These are phyloP conservation scores for Caenorhabditis sinica DNA, from an alignment of 2,888 invertebrate species.

Conservation along the genomic window DNA sequence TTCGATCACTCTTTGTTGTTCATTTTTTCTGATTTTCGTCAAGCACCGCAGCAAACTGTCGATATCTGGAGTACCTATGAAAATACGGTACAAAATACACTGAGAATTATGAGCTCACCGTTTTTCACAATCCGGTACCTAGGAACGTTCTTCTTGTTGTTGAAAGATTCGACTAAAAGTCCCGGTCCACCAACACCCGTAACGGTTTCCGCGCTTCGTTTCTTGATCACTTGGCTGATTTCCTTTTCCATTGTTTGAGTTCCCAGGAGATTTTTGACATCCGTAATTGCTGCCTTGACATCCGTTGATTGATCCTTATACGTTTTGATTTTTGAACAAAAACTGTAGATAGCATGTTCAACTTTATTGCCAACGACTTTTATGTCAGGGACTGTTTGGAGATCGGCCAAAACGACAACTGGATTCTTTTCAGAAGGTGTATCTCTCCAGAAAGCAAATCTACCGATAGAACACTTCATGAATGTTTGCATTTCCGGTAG, in stretches of 20 bases:
- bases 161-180: background rate
- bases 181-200: background rate
- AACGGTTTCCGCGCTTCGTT: background rate
- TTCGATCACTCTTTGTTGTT: background rate
- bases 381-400: conserved; percentile 11
- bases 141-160: background rate
- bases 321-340: conserved; percentile 13
- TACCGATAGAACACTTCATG: conserved; percentile 73
- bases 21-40: background rate
- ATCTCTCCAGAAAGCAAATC: conserved; percentile 77
- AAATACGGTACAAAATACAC: background rate
- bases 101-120: background rate
- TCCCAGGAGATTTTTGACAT: background rate
- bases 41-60: conserved; percentile 18
- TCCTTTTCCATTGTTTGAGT: conserved; percentile 5
- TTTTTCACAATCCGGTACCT: conserved; percentile 5
- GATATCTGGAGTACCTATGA: background rate
- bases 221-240: background rate
- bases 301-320: conserved; percentile 88
- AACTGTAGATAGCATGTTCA: conserved; percentile 26
- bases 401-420: conserved; percentile 29
- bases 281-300: conserved; percentile 84
- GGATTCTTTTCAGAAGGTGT: conserved; percentile 1
- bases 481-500: conserved; percentile 93
- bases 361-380: conserved; percentile 23